Percentiles rank a stretch among this genome's conserved stretches.
Conservation (phyloP, 2,888 invertebrate species). For the Standfussiana lucernea region DNA sequence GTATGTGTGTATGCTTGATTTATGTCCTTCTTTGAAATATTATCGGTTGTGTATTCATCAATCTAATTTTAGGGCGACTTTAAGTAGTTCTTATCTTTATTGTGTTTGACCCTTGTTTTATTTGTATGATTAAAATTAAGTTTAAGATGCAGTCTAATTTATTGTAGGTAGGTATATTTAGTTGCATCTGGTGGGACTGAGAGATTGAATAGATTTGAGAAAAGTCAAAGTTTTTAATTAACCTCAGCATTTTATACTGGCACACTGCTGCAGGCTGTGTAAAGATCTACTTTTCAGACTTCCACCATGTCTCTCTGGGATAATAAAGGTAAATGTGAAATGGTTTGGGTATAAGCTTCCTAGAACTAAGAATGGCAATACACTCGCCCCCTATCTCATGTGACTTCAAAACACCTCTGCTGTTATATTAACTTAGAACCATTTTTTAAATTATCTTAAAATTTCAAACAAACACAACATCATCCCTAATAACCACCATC, state of each 20-base stretch:
- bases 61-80: constrained; percentile 53
- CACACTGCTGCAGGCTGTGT: not conserved
- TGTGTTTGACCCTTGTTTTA: constrained; percentile 55
- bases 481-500: not conserved
- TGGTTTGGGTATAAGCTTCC: not conserved
- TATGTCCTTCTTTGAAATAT: constrained; percentile 61
- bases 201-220: not conserved
- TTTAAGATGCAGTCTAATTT: constrained; percentile 41
- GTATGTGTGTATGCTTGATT: constrained; percentile 50
- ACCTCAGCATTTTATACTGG: not conserved
- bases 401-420: too few relatives aligned
- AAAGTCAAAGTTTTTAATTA: not conserved
- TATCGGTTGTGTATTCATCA: constrained; percentile 55
- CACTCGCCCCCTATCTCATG: not conserved
- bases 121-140: constrained; percentile 41
- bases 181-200: constrained; percentile 2
- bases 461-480: not conserved
- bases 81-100: constrained; percentile 58
- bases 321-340: not conserved
- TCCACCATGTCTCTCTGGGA: not conserved
- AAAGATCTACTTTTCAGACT: not conserved
- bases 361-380: not conserved
- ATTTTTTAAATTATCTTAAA: not conserved
- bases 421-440: not conserved
- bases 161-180: constrained; percentile 2